These are phyloP conservation scores for Pipistrellus kuhlii DNA, from an alignment of 2,797 vertebrate genomes.

Conservation along the genomic window DNA sequence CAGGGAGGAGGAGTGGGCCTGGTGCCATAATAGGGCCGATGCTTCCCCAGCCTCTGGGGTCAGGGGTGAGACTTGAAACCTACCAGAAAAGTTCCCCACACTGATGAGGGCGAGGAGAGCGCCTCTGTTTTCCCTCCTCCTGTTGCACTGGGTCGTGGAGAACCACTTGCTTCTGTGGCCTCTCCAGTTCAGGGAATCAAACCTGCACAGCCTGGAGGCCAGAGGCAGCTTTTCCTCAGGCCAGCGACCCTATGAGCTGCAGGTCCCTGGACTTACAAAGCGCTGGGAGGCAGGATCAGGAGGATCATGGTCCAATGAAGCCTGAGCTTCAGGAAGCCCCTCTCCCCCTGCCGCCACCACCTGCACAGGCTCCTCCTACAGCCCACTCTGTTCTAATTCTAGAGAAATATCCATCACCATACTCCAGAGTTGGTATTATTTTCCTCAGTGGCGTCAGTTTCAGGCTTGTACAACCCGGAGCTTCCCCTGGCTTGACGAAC, in stretches of 20 bases:
- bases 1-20: neutral
- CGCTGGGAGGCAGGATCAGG: accelerated
- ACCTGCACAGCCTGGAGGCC: neutral
- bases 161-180: neutral
- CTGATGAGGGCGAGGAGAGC: neutral
- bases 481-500: conserved; percentile 78
- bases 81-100: neutral
- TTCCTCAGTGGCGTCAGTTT: neutral
- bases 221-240: neutral
- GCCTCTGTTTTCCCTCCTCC: accelerated
- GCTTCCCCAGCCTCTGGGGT: neutral
- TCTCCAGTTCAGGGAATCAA: neutral
- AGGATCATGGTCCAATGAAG: neutral
- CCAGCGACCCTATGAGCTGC: neutral
- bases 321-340: too few relatives aligned
- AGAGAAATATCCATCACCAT: neutral
- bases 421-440: too few relatives aligned
- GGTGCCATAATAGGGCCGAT: accelerated
- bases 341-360: too few relatives aligned
- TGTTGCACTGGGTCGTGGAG: accelerated
- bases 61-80: neutral
- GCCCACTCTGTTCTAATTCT: neutral
- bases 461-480: neutral
- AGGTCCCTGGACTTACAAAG: neutral
- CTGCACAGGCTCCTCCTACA: neutral